These are phyloP conservation scores for Sterna hirundo DNA, from an alignment of 2,113 vertebrate species.

Conservation along the genomic window DNA sequence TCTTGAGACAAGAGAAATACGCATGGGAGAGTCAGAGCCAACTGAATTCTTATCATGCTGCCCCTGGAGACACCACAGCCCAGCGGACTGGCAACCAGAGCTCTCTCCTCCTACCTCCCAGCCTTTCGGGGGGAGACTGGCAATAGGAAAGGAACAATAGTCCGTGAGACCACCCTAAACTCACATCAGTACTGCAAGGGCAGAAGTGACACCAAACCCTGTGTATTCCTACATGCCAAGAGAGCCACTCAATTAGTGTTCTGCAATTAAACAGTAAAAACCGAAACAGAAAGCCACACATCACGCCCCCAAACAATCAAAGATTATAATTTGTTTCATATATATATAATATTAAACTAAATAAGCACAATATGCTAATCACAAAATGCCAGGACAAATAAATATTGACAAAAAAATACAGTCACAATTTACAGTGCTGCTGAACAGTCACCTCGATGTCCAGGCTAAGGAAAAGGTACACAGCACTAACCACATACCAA, in stretches of 20 bases:
- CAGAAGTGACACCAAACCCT: not conserved
- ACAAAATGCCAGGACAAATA: not conserved
- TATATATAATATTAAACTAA: not conserved
- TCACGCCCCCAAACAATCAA: fast-evolving
- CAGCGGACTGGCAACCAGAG: not conserved
- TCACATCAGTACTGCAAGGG: not conserved
- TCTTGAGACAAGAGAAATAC: not conserved
- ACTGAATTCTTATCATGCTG: not conserved
- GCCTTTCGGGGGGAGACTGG: not conserved
- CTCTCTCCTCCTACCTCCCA: not conserved
- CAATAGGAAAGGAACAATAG: not conserved
- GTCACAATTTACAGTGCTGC: not conserved
- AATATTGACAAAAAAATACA: not conserved
- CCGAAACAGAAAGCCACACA: not conserved
- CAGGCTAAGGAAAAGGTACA: not conserved
- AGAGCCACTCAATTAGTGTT: not conserved
- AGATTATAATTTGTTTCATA: not conserved
- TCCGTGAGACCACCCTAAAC: not conserved
- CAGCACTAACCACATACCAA: not conserved
- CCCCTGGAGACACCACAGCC: not conserved
- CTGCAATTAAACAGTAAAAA: not conserved
- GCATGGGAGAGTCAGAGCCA: not conserved
- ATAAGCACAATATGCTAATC: not conserved
- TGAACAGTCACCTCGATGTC: not conserved
- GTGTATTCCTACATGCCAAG: not conserved